phyloP scores from a whole-genome alignment of 2,113 vertebrate species.

The Scophthalmus maximus region DNA sequence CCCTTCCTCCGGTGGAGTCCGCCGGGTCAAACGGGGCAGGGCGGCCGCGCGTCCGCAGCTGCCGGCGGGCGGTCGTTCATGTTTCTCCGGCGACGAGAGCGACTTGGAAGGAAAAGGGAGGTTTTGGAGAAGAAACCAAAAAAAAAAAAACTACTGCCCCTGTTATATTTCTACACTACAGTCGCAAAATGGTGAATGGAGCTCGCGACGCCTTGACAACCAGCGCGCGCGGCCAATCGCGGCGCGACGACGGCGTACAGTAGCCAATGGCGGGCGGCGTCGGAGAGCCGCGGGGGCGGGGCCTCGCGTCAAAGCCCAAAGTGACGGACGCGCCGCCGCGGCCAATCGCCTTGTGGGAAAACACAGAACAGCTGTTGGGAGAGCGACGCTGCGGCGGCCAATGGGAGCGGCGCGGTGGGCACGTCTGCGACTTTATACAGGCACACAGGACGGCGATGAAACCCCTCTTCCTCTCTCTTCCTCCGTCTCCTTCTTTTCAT shows the following conservation, averaged over 20 bases:
- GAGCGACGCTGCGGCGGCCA: conserved; percentile 83
- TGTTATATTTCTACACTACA: conserved; percentile 90
- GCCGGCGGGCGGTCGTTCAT: conserved; percentile 65
- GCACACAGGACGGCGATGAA: conserved; percentile 58
- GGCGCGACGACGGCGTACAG: conserved; percentile 75
- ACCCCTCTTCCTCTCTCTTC: conserved; percentile 8
- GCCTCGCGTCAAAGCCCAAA: conserved; percentile 61
- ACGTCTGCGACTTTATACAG: conserved; percentile 60
- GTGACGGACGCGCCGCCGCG: conserved; percentile 54
- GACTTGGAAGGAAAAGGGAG: conserved; percentile 74
- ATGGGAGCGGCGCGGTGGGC: conserved; percentile 59
- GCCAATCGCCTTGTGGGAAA: conserved; percentile 84
- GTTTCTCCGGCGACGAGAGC: conserved; percentile 81
- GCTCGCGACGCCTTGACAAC: conserved; percentile 90
- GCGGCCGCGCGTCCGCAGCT: conserved; percentile 65
- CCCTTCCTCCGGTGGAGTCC: conserved; percentile 40
- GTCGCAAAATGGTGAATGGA: conserved; percentile 99
- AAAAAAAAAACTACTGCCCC: conserved; percentile 84
- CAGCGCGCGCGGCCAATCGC: conserved; percentile 85
- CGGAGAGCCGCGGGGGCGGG: conserved; percentile 49
- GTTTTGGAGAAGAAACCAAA: no score
- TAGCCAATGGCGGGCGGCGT: conserved; percentile 80
- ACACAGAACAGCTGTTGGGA: conserved; percentile 86
- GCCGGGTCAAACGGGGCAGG: conserved; percentile 67
- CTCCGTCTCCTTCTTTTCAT: not conserved